These are phyloP conservation scores for Apteryx mantelli DNA, from an alignment of 2,113 vertebrate genomes.

Conservation along the genomic window DNA sequence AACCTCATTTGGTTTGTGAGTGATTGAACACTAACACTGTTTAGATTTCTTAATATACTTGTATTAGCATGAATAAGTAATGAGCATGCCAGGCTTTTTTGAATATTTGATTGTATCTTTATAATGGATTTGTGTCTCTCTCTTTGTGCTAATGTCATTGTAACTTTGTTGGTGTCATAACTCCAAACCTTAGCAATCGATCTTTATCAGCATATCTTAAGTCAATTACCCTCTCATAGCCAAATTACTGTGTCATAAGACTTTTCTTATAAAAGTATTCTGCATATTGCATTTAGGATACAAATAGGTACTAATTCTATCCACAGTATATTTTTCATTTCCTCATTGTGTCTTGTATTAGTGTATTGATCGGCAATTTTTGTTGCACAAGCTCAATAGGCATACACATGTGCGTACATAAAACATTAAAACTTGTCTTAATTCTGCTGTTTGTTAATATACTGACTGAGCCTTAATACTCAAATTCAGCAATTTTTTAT, in stretches of 20 bases:
- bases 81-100: constrained; percentile 89
- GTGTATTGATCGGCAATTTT: not conserved
- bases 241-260: constrained; percentile 55
- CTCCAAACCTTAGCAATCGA: constrained; percentile 83
- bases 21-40: constrained; percentile 94
- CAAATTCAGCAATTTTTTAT: not conserved
- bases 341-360: not conserved
- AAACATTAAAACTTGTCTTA: not conserved
- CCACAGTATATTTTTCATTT: constrained; percentile 43
- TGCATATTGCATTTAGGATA: constrained; percentile 38
- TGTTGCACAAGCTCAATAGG: not conserved
- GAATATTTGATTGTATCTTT: constrained; percentile 98
- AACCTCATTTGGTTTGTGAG: constrained; percentile 92
- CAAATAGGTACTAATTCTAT: constrained; percentile 44
- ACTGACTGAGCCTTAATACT: not conserved
- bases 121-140: constrained; percentile 91
- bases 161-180: constrained; percentile 92
- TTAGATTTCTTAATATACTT: constrained; percentile 99
- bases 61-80: constrained; percentile 99
- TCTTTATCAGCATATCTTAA: constrained; percentile 90
- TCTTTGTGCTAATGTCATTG: constrained; percentile 88
- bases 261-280: constrained; percentile 58
- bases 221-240: constrained; percentile 85
- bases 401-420: not conserved
- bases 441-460: not conserved